Evolutionary conservation across 1,140 invertebrate genomes (phyloP), one percentile per base, ranked within the genome.

Genomic region (Rhopalosiphum maidis): DNA sequence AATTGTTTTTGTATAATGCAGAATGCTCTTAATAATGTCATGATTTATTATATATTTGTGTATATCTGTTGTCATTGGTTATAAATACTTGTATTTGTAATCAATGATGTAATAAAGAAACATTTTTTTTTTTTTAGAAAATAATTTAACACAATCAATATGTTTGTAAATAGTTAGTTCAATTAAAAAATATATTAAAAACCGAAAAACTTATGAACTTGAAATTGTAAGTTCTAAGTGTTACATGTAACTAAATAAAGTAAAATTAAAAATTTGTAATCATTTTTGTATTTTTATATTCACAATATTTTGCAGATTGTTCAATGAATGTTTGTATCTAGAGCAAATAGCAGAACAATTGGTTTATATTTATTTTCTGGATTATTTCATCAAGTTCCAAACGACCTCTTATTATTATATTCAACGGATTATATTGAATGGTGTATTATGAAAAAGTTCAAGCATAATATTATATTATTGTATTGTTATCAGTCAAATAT

Each of bases 131-230:
- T 91, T 51, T 90, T 91, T 92, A 55, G 48, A 93, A 83, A 93
- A 54, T 86, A 93, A 93, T 93, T 85, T 93, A 85, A 93, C 48
- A 93, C 82, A 93, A 93, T 85, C 91, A 92, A 92, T 60, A 83
- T 90, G 89, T 85, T 93, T 93, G 91, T 93, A 93, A 1, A 93
- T 93, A 93, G 77, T 93, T 93, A 93, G 91, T 93, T 85, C 91
- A 93, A 93, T 93, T 93, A 93, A 86, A 91, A 91, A 77, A 92
- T 35, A 68, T 77, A 77, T 77, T 77, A 89, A 89, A 25, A 68
- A 90, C 1, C n/a, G 7, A 68, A 43, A 93, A 86, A 83, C 91
- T 83, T 37, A 93, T n/a, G 46, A 92, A 92, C 91, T 92, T 83
- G 22, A 92, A 43, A 93, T 86, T 86, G 48, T 86, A 82, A 85